These are phyloP conservation scores for Argopecten irradians DNA, from an alignment of 1,140 invertebrate species.

Conservation along the genomic window DNA sequence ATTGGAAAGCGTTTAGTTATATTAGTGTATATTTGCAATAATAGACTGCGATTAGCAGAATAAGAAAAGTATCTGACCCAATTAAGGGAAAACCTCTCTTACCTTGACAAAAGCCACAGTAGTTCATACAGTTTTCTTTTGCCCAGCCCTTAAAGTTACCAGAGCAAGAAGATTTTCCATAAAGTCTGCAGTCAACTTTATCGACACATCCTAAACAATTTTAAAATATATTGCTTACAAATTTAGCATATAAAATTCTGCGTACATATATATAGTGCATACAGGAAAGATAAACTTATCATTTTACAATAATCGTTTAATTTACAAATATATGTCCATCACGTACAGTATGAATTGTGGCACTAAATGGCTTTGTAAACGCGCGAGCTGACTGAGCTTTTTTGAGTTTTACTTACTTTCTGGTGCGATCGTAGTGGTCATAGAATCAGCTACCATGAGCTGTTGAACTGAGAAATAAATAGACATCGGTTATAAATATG, in stretches of 20 bases:
- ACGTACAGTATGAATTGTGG: neutral
- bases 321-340: neutral
- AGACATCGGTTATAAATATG: too few species aligned
- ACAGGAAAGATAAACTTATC: too few species aligned
- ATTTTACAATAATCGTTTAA: neutral
- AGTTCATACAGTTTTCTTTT: constrained; percentile 49
- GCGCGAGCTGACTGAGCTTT: too few species aligned
- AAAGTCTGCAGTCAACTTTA: constrained; percentile 47
- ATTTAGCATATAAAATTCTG: too few species aligned
- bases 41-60: too few species aligned
- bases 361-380: neutral
- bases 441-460: constrained; percentile 23
- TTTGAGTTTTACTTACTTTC: neutral
- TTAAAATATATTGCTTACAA: too few species aligned
- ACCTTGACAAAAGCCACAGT: constrained; percentile 52
- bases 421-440: constrained; percentile 44
- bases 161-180: constrained; percentile 38
- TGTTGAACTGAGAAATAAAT: constrained; percentile 25
- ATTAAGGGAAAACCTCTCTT: neutral
- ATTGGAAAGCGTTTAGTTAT: too few species aligned
- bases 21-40: too few species aligned
- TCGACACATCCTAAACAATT: constrained; percentile 47
- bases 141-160: constrained; percentile 46
- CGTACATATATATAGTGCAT: too few species aligned
- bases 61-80: too few species aligned